phyloP scores from a whole-genome alignment of 2,797 vertebrate genomes.

The Cyclopterus lumpus region DNA sequence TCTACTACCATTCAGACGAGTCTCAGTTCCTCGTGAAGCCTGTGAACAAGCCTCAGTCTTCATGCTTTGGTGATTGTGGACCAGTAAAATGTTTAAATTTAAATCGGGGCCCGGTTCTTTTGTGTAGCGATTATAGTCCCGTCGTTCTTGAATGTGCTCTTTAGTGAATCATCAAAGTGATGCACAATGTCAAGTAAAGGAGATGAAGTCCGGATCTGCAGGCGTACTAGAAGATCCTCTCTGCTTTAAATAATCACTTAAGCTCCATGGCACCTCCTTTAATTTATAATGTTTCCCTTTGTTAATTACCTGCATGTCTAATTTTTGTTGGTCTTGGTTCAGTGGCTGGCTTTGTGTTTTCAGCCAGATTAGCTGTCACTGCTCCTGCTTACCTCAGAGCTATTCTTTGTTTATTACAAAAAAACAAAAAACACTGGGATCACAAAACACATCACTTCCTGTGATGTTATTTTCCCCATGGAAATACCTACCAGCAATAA shows the following conservation, averaged over 20 bases:
- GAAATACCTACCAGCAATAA: background rate
- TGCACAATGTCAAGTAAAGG: slow-evolving; percentile 12
- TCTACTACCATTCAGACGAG: background rate
- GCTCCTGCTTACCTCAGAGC: background rate
- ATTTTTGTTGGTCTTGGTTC: background rate
- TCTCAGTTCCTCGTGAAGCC: slow-evolving; percentile 18
- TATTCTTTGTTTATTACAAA: background rate
- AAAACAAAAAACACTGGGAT: background rate
- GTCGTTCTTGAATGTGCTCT: background rate
- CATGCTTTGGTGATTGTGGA: slow-evolving; percentile 10
- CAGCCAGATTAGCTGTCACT: background rate
- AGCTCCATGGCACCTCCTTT: slow-evolving; percentile 4
- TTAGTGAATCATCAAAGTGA: slow-evolving; percentile 8
- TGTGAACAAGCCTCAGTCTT: slow-evolving; percentile 23
- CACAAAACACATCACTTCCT: background rate
- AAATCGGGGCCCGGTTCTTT: background rate
- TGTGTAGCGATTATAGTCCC: background rate
- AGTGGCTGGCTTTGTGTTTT: background rate
- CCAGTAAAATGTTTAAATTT: slow-evolving; percentile 20
- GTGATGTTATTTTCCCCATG: background rate
- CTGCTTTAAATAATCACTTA: slow-evolving; percentile 21
- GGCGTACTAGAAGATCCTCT: background rate
- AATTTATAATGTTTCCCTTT: slow-evolving; percentile 16
- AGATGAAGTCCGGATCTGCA: background rate
- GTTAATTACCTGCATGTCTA: slow-evolving; percentile 31